Conservation (phyloP, 2,888 invertebrate species). For the Agriopis aurantiaria region DNA sequence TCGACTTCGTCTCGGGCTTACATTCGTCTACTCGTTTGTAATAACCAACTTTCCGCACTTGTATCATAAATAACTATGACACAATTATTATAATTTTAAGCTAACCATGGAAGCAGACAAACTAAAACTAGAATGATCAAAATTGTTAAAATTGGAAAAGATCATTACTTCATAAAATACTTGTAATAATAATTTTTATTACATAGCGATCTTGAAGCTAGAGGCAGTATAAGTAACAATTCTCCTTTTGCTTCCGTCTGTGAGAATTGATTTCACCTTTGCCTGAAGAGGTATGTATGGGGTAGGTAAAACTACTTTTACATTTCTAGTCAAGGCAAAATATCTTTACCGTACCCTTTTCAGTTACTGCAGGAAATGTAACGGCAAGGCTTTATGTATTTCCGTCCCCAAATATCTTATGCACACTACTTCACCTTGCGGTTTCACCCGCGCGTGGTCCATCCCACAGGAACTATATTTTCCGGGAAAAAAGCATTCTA, state of each 20-base stretch:
- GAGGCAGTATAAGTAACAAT: too few species aligned
- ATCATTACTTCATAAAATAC: too few species aligned
- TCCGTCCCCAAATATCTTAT: slow-evolving; percentile 19
- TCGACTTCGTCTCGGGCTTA: too few species aligned
- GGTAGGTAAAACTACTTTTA: slow-evolving; percentile 5
- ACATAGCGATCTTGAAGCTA: too few species aligned
- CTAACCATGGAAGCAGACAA: too few species aligned
- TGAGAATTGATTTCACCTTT: not conserved
- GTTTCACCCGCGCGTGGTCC: not conserved
- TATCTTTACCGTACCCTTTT: slow-evolving; percentile 6
- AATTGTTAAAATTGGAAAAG: too few species aligned
- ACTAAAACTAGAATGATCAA: too few species aligned
- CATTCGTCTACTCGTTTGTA: too few species aligned
- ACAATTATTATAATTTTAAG: too few species aligned
- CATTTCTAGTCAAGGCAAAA: not conserved
- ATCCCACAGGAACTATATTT: not conserved
- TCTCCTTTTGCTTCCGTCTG: not conserved
- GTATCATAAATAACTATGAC: too few species aligned
- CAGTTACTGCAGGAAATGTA: not conserved
- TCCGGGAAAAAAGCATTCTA: not conserved
- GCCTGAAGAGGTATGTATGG: not conserved
- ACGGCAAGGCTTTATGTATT: slow-evolving; percentile 13
- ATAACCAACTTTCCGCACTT: too few species aligned
- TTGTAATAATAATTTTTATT: not conserved
- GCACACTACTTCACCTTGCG: not conserved